Conservation (phyloP, 2,113 vertebrate genomes). For the Phasianus colchicus region DNA sequence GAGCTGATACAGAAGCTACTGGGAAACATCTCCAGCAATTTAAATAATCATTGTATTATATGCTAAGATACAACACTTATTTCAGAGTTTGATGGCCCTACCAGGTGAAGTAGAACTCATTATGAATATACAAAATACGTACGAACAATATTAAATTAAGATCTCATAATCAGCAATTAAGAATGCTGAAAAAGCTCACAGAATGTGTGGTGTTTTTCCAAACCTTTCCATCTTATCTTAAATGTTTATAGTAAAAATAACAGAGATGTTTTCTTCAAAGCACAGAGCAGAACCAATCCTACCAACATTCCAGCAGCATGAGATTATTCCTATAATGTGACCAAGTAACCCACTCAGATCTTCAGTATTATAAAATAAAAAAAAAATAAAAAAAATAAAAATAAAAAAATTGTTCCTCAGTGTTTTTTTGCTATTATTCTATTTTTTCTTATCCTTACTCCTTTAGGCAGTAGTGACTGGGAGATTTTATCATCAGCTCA, state of each 20-base stretch:
- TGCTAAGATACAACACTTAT: not conserved
- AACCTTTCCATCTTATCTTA: conserved; percentile 7
- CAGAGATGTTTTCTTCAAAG: conserved; percentile 9
- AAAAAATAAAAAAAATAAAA: too few species aligned
- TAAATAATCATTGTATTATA: not conserved
- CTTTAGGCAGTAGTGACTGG: conserved; percentile 9
- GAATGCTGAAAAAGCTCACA: not conserved
- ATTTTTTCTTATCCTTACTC: not conserved
- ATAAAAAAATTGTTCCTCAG: not conserved
- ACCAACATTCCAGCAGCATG: conserved; percentile 6
- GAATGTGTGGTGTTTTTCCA: not conserved
- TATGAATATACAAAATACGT: not conserved
- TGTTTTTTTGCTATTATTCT: not conserved
- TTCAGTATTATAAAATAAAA: not conserved
- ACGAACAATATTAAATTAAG: not conserved
- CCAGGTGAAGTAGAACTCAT: not conserved
- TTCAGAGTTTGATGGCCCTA: not conserved
- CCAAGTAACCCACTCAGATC: not conserved
- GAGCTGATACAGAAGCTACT: not conserved
- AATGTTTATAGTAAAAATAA: conserved; percentile 9
- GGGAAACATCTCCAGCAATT: not conserved
- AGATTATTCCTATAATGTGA: not conserved
- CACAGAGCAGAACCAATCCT: not conserved
- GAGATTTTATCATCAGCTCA: not conserved
- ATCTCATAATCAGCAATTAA: not conserved